These are phyloP conservation scores for Apodemus speciosus DNA, from an alignment of 2,113 vertebrate genomes.

Conservation along the genomic window DNA sequence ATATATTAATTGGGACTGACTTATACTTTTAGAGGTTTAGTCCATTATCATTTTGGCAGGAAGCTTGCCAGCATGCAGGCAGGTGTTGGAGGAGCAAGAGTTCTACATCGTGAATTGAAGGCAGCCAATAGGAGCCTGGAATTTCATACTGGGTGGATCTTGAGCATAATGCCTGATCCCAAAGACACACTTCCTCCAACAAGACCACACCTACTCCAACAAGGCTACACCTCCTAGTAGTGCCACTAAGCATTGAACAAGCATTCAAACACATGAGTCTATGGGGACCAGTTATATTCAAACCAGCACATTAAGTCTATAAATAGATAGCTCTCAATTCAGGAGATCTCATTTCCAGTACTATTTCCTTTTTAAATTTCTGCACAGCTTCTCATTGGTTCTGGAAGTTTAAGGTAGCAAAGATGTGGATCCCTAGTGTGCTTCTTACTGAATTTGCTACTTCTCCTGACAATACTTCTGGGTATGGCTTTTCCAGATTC, in stretches of 20 bases:
- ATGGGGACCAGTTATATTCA: background rate
- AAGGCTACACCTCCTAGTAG: background rate
- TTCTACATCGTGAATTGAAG: background rate
- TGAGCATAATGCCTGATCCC: background rate
- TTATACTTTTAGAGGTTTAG: background rate
- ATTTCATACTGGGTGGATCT: background rate
- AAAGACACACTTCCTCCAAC: background rate
- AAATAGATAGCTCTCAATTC: background rate
- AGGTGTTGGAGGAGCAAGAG: background rate
- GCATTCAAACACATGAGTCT: background rate
- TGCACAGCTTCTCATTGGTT: background rate
- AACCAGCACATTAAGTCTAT: background rate
- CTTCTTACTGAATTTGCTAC: slow-evolving; percentile 5
- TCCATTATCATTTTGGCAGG: background rate
- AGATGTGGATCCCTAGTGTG: background rate
- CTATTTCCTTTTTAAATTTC: background rate
- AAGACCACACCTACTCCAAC: background rate
- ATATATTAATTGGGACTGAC: background rate
- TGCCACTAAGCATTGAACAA: background rate
- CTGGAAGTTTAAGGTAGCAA: background rate
- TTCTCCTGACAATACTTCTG: background rate
- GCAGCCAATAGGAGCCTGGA: background rate
- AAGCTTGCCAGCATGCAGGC: background rate
- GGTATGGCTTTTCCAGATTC: background rate
- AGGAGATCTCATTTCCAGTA: background rate